Base-by-base conservation (phyloP, 2,797 vertebrate species). In the Pitangus sulphuratus region DNA sequence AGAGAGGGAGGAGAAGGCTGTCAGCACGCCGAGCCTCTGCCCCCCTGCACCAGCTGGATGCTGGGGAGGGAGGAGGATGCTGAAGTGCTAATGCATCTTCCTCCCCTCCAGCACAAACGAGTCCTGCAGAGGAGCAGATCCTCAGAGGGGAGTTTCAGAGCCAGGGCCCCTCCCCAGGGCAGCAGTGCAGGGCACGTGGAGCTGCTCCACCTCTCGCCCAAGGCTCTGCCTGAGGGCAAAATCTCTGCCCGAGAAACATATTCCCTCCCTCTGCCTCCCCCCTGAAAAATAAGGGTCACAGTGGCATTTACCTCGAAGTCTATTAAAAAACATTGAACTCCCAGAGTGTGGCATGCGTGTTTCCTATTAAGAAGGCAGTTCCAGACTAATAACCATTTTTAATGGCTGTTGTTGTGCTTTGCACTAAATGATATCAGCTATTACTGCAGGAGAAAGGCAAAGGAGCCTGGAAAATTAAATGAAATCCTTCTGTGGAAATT, bases 331-430 rank as follows among this genome's bases (percentile, higher is more conserved):
- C 88, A 62, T 13, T 15, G 70, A 86, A 7, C 74, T 96, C 94
- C 85, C 93, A 60, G 91, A 96, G 87, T 74, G 95, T 82, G 77
- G 58, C 85, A 77, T 93, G 91, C 93, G 85, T 97, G 96, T 96
- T 97, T 97, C 91, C 79, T 79, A 90, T 95, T 95, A 96, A 61
- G 94, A 48, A 95, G 71, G 95, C 95, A 93, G 91, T 89, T 96
- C 91, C 94, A 97, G 95, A 93, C 96, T 96, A 94, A 96, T 95
- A 96, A 94, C 89, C 76, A 91, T 91, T 96, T 96, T 96, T 96
- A 94, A 96, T 96, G 95, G 91, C 85, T 75, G 85, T 31, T 84
- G 82, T 93, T 80, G 92, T 90, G 84, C 96, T 90, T 77, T 95
- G 77, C 80, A 26, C 83, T 91, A 70, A 96, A 80, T 60, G 83